Evolutionary conservation across 1,140 invertebrate genomes (phyloP), one percentile per base, ranked within the genome.

Genomic region (Drosophila neocordata): DNA sequence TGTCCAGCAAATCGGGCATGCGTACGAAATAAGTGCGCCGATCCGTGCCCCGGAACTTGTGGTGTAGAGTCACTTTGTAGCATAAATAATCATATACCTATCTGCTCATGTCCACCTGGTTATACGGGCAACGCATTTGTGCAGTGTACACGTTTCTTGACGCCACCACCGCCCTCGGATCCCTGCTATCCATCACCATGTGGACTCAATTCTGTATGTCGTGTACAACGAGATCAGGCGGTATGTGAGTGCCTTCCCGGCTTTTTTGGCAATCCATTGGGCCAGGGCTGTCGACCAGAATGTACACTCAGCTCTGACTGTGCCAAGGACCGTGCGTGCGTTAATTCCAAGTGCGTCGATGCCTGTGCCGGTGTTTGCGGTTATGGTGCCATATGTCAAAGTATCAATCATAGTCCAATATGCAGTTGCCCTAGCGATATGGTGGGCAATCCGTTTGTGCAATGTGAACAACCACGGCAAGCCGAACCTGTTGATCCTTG

Each of bases 261-360:
- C 31, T 96, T 96, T 81, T 94, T 95, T 75, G 97, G 97, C 31
- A 96, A 97, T 92, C 96, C 97, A 0, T 95, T 96, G 77, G 93
- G 94, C 60, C 93, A 93, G 27, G 90, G 93, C 35, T 97, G 96
- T 90, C 92, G 95, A 71, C 95, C 95, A 0, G 96, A 97, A 90
- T 97, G 96, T 92, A 92, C 97, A 0, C 93, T 95, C 1, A 96
- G 96, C 81, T 95, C 95, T 0, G 96, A 97, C 77, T 97, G 96
- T 90, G 93, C 95, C 9, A 95, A 95, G 85, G 94, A 95, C 41
- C 93, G 94, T 24, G 95, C 96, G n/a, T 97, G 96, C 80, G 95
- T 96, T 27, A 94, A 94, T 51, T 95, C 94, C 31, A 96, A 96
- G 90, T 97, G 96, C 90, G 93, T 95, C 67, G 96, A 97, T 92